Percentiles rank a stretch among this genome's conserved stretches.
These are phyloP conservation scores for Onthophagus taurus DNA, from an alignment of 1,140 invertebrate genomes.

Conservation along the genomic window DNA sequence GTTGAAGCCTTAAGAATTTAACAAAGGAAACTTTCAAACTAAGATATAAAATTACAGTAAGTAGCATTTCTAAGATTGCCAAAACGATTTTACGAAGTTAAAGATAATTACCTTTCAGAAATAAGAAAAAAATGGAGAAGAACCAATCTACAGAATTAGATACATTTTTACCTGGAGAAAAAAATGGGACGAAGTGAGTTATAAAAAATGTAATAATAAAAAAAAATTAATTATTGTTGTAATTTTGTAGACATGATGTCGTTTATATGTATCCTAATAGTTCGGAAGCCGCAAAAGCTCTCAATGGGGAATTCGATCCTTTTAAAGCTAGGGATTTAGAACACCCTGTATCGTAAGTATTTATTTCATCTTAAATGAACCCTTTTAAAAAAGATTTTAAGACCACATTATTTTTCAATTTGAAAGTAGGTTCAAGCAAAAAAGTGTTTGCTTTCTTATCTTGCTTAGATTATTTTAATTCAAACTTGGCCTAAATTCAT, in stretches of 20 bases:
- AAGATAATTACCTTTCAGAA: too few relatives aligned
- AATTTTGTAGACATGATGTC: slow-evolving; percentile 11
- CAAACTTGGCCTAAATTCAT: too few relatives aligned
- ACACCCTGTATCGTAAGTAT: slow-evolving; percentile 72
- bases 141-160: slow-evolving; percentile 48
- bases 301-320: slow-evolving; percentile 55
- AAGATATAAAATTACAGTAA: too few relatives aligned
- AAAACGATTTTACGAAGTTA: too few relatives aligned
- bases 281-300: slow-evolving; percentile 42
- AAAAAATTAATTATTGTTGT: slow-evolving; percentile 1
- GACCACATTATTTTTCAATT: too few relatives aligned
- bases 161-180: slow-evolving; percentile 46
- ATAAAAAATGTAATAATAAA: slow-evolving; percentile 7
- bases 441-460: too few relatives aligned
- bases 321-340: slow-evolving; percentile 60
- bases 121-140: too few relatives aligned
- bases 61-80: too few relatives aligned
- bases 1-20: too few relatives aligned
- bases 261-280: slow-evolving; percentile 40
- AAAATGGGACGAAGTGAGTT: slow-evolving; percentile 17
- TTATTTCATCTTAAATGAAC: background rate
- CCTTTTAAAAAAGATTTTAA: background rate
- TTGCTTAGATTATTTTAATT: too few relatives aligned
- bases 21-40: too few relatives aligned
- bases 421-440: too few relatives aligned